Conservation (phyloP, 30 jellyfish, hydroid and myxozoan genomes). For the Mastigias papua region DNA sequence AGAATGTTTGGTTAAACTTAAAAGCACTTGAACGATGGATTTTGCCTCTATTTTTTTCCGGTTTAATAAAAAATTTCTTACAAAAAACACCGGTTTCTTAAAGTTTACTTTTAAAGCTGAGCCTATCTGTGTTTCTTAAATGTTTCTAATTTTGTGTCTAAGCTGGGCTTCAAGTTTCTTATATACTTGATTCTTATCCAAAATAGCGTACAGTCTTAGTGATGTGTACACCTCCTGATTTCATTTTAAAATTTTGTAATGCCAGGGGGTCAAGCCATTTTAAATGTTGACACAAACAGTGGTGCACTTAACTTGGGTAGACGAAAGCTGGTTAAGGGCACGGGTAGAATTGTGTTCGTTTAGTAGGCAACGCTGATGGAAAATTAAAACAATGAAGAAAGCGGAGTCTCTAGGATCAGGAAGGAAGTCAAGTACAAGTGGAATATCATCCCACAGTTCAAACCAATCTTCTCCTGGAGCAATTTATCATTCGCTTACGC, state of each 20-base stretch:
- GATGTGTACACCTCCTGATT: slow-evolving; percentile 1
- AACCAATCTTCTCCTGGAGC: slow-evolving; percentile 70
- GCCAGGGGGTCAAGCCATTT: slow-evolving; percentile 10
- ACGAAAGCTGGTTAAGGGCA: not conserved
- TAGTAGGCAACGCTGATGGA: slow-evolving; percentile 4
- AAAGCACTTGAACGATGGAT: too few relatives aligned
- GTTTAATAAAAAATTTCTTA: too few relatives aligned
- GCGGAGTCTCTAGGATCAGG: slow-evolving; percentile 73
- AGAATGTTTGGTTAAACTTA: too few relatives aligned
- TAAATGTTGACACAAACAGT: not conserved
- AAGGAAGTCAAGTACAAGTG: slow-evolving; percentile 74
- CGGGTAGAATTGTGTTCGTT: not conserved
- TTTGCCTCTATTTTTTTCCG: too few relatives aligned
- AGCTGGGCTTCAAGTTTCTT: too few relatives aligned
- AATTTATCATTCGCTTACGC: slow-evolving; percentile 13
- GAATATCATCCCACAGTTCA: slow-evolving; percentile 68
- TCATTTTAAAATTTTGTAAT: not conserved
- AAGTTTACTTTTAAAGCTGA: too few relatives aligned
- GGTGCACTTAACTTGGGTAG: not conserved
- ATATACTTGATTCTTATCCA: too few relatives aligned
- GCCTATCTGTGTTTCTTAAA: too few relatives aligned
- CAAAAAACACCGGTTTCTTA: too few relatives aligned
- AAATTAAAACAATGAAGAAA: slow-evolving; percentile 39
- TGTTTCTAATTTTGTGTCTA: too few relatives aligned
- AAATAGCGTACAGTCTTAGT: too few relatives aligned